phyloP scores from a whole-genome alignment of 1,140 invertebrate species.

The Teleogryllus occipitalis region DNA sequence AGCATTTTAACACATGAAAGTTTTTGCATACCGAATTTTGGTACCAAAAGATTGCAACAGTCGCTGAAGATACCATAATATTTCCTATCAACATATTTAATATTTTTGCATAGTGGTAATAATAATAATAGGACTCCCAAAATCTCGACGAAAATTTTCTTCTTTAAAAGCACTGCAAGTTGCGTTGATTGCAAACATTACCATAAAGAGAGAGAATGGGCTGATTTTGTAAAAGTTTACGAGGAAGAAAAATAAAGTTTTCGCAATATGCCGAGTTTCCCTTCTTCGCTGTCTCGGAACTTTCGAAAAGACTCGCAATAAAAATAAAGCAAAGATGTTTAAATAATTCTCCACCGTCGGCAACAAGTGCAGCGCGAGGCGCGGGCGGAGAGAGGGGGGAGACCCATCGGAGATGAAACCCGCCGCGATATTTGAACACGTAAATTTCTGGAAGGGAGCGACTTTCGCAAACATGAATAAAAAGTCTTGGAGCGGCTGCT shows the following conservation, averaged over 20 bases:
- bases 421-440: conserved; percentile 3
- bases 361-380: neutral
- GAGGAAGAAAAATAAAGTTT: neutral
- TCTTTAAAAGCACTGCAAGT: neutral
- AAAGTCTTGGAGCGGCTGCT: neutral
- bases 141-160: too few relatives aligned
- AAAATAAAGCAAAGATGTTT: conserved; percentile 1
- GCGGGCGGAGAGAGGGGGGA: too few relatives aligned
- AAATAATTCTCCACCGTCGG: neutral
- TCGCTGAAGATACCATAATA: too few relatives aligned
- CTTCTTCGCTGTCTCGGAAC: neutral
- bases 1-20: too few relatives aligned
- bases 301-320: neutral
- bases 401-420: neutral
- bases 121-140: too few relatives aligned
- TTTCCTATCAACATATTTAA: too few relatives aligned
- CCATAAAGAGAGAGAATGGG: conserved; percentile 3
- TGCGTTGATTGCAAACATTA: conserved; percentile 1
- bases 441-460: neutral
- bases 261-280: neutral
- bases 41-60: too few relatives aligned
- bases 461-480: neutral
- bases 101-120: too few relatives aligned
- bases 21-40: too few relatives aligned
- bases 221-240: conserved; percentile 2